A percentile compares a stretch with the other conserved stretches of the same genome.
phyloP scores from a whole-genome alignment of 2,797 vertebrate genomes.

The Enteromius treurensis region DNA sequence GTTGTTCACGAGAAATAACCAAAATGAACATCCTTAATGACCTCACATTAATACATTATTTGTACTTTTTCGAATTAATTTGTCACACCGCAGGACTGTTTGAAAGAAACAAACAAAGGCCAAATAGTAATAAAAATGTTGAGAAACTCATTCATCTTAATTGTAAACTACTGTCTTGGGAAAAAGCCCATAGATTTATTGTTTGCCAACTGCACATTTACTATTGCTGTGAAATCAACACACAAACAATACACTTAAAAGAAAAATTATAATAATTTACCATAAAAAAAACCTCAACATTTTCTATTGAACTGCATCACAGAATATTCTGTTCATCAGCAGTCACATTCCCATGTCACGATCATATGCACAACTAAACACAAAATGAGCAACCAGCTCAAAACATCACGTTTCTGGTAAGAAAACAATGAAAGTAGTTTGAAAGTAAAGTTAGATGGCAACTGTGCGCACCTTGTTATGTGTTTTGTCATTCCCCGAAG shows the following conservation, averaged over 20 bases:
- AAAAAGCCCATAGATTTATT: neutral
- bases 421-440: neutral
- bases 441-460: neutral
- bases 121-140: neutral
- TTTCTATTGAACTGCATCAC: neutral
- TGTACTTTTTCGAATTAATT: neutral
- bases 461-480: neutral
- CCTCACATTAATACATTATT: neutral
- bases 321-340: neutral
- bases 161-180: neutral
- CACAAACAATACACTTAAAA: neutral
- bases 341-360: neutral
- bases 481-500: slow-evolving; percentile 19
- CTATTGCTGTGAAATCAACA: neutral
- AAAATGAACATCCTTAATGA: neutral
- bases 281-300: neutral
- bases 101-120: neutral
- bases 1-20: too few relatives aligned
- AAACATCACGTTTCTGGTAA: neutral
- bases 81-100: neutral
- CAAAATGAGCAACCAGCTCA: neutral
- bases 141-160: neutral
- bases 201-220: neutral
- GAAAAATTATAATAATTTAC: neutral
- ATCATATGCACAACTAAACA: neutral